Evolutionary conservation across 2,888 invertebrate species (phyloP).

Genomic region (Scaptomyza cyrtandrae): DNA sequence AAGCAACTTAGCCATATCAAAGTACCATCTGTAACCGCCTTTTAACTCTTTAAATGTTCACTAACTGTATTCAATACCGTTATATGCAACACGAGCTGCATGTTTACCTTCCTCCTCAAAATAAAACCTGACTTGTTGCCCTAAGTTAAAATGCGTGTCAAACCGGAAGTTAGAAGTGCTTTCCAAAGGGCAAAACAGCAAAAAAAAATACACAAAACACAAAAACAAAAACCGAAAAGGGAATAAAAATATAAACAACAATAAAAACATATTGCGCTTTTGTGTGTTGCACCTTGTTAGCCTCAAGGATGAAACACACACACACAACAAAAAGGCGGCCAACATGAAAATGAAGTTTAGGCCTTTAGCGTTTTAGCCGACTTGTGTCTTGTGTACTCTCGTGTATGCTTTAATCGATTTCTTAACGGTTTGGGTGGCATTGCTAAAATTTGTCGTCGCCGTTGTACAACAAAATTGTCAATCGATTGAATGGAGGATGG

Average conservation of each 20-base stretch:
- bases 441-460: constrained; percentile 69
- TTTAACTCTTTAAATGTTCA: neutral
- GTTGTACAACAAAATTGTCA: constrained; percentile 74
- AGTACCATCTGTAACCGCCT: neutral
- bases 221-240: constrained; percentile 17
- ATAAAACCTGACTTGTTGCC: constrained; percentile 21
- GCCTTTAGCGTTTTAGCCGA: constrained; percentile 53
- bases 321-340: constrained; percentile 38
- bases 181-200: constrained; percentile 33
- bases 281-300: constrained; percentile 78
- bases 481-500: constrained; percentile 19
- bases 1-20: neutral
- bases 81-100: constrained; percentile 16
- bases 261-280: constrained; percentile 36
- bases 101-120: neutral
- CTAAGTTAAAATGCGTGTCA: constrained; percentile 43
- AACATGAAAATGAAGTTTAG: constrained; percentile 25
- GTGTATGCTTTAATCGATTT: constrained; percentile 78
- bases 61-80: constrained; percentile 10
- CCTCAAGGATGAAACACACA: constrained; percentile 64
- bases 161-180: constrained; percentile 67
- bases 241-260: constrained; percentile 12
- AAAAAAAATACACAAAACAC: constrained; percentile 4
- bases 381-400: constrained; percentile 15
- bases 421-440: constrained; percentile 81